These are phyloP conservation scores for Xestia rhomboidea DNA, from an alignment of 2,888 invertebrate genomes.

Conservation along the genomic window DNA sequence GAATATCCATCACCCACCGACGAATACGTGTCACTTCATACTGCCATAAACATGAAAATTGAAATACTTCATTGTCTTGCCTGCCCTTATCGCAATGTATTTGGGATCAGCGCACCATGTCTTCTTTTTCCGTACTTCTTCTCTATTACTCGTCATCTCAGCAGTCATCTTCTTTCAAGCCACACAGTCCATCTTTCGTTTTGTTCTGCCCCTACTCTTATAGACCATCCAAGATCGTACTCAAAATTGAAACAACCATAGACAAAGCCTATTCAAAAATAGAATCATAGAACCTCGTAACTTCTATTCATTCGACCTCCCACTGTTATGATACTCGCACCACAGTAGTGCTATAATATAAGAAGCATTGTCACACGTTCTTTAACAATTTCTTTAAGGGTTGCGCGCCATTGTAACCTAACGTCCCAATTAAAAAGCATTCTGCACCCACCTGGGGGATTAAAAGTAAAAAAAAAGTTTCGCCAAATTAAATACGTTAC, in stretches of 20 bases:
- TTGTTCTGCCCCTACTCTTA: background rate
- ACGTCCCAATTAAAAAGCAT: slow-evolving; percentile 86
- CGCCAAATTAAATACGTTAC: slow-evolving; percentile 15
- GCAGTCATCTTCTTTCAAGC: too few species aligned
- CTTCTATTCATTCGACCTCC: slow-evolving; percentile 63
- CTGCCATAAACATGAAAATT: too few species aligned
- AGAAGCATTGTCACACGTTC: slow-evolving; percentile 60
- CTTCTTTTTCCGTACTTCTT: background rate
- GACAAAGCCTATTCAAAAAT: slow-evolving; percentile 10
- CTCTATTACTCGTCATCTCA: too few species aligned
- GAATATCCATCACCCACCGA: background rate
- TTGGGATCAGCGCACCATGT: background rate
- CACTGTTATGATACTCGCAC: slow-evolving; percentile 66
- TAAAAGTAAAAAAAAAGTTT: slow-evolving; percentile 64
- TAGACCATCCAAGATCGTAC: background rate
- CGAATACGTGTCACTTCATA: too few species aligned
- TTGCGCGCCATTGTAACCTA: slow-evolving; percentile 68
- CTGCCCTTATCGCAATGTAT: background rate
- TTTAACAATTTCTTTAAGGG: slow-evolving; percentile 69
- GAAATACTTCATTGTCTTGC: background rate
- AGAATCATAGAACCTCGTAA: slow-evolving; percentile 18
- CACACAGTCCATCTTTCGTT: background rate
- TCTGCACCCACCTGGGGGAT: slow-evolving; percentile 82
- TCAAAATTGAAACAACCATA: background rate
- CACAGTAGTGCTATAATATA: slow-evolving; percentile 28